phyloP scores from a whole-genome alignment of 2,113 vertebrate genomes.

The Cygnus atratus region DNA sequence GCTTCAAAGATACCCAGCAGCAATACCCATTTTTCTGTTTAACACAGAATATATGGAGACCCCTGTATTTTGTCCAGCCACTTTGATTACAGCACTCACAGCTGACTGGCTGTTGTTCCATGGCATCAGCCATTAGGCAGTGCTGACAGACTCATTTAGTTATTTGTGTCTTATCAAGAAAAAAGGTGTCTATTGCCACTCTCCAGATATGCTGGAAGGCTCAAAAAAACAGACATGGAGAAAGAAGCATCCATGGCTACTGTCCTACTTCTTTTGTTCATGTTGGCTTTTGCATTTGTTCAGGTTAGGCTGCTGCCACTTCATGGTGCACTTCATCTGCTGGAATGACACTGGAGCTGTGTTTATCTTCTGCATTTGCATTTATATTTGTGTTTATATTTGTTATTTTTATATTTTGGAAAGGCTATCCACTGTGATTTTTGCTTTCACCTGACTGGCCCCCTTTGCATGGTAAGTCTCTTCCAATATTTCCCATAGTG shows the following conservation, averaged over 20 bases:
- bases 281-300: not conserved
- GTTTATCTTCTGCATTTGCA: not conserved
- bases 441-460: not conserved
- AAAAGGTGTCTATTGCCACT: not conserved
- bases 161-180: not conserved
- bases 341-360: not conserved
- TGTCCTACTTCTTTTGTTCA: not conserved
- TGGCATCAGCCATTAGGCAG: not conserved
- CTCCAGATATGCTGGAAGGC: not conserved
- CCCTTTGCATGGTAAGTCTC: not conserved
- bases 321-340: not conserved
- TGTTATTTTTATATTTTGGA: not conserved
- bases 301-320: not conserved
- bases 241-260: not conserved
- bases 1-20: not conserved
- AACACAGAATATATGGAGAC: not conserved
- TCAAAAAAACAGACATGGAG: not conserved
- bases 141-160: not conserved
- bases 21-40: not conserved
- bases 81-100: not conserved
- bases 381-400: not conserved
- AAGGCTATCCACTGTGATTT: not conserved
- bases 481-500: accelerated
- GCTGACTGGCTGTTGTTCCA: accelerated
- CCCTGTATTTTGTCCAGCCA: not conserved